Conservation (phyloP, 2,113 vertebrate genomes). For the Oryzias javanicus region DNA sequence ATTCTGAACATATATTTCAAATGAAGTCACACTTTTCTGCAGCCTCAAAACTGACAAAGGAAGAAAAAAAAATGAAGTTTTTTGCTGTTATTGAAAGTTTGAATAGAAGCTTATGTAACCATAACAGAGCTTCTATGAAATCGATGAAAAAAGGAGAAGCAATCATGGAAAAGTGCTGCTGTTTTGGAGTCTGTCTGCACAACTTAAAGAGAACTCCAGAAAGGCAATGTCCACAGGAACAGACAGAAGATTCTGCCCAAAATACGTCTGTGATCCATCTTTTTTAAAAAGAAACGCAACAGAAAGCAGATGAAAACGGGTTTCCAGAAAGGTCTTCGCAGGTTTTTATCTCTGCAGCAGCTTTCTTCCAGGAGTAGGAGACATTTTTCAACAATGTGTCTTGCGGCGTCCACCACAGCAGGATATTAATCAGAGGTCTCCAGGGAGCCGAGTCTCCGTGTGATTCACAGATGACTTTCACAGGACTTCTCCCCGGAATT, state of each 20-base stretch:
- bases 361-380: constrained; percentile 10
- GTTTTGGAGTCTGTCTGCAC: background rate
- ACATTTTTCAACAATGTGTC: constrained; percentile 25
- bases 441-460: constrained; percentile 24
- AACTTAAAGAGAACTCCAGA: background rate
- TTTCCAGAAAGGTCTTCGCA: background rate
- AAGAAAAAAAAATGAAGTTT: background rate
- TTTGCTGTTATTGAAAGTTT: background rate
- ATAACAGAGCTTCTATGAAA: background rate
- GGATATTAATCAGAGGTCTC: constrained; percentile 51
- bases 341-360: constrained; percentile 4
- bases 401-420: constrained; percentile 44
- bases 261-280: too few species aligned
- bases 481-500: constrained; percentile 33
- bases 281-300: too few species aligned
- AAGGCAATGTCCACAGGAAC: background rate
- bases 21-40: background rate
- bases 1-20: too few species aligned
- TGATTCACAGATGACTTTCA: constrained; percentile 49
- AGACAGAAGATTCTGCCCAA: background rate
- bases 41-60: background rate
- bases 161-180: background rate
- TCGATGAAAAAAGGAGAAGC: background rate
- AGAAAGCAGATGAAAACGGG: background rate
- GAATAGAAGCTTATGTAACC: background rate